Evolutionary conservation across 2,888 invertebrate species (phyloP).

Genomic region (Operophtera brumata): DNA sequence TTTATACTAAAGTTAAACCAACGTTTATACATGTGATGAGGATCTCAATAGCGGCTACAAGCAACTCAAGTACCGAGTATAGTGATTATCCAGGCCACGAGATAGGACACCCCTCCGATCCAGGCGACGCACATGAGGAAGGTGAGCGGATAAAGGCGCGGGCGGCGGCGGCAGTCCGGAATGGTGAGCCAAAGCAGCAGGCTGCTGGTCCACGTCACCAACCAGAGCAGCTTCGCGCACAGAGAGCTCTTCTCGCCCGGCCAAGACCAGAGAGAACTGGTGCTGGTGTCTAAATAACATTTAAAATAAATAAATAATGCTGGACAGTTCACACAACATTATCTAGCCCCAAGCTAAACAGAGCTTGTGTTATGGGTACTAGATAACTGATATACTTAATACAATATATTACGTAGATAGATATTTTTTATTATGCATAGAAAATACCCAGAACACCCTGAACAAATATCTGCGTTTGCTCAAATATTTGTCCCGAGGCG

Average conservation of each 20-base stretch:
- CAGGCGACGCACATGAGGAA: constrained; percentile 90
- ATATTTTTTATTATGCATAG: no score
- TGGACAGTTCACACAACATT: no score
- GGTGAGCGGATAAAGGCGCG: constrained; percentile 83
- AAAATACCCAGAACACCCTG: no score
- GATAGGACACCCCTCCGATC: constrained; percentile 89
- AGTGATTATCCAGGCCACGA: constrained; percentile 93
- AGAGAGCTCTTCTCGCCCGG: constrained; percentile 70
- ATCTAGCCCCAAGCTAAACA: no score
- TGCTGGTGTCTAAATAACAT: constrained; percentile 57
- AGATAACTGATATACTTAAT: no score
- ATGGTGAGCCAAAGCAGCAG: constrained; percentile 86
- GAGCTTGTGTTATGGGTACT: no score
- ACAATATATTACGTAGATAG: no score
- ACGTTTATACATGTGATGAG: no score
- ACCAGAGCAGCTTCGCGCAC: constrained; percentile 75
- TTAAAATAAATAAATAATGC: no score
- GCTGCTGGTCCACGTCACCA: constrained; percentile 88
- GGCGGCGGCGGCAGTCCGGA: constrained; percentile 86
- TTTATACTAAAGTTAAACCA: background rate
- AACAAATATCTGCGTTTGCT: no score
- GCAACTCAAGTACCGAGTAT: constrained; percentile 81
- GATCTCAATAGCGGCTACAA: no score
- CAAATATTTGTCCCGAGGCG: no score
- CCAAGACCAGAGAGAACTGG: constrained; percentile 77